These are phyloP conservation scores for Eubucco bourcierii DNA, from an alignment of 2,113 vertebrate genomes.

Conservation along the genomic window DNA sequence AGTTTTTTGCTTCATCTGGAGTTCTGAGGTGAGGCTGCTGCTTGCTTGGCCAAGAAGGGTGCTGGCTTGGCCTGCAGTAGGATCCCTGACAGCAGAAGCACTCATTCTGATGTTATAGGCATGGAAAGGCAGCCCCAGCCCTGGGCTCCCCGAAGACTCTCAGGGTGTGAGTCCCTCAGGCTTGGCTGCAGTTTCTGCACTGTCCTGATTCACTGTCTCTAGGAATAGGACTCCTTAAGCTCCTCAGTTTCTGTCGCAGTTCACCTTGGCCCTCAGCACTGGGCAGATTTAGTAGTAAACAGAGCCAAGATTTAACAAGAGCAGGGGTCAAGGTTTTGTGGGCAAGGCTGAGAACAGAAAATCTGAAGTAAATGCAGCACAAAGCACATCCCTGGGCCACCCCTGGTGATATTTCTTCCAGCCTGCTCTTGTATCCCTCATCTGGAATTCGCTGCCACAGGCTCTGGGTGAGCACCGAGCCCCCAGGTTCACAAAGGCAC, in stretches of 20 bases:
- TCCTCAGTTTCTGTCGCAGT: not conserved
- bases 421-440: not conserved
- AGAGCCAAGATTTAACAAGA: not conserved
- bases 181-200: not conserved
- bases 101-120: not conserved
- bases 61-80: not conserved
- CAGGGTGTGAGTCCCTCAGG: not conserved
- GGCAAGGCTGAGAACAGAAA: not conserved
- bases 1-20: not conserved
- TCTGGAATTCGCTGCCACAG: not conserved
- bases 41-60: not conserved
- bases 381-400: not conserved
- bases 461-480: accelerated
- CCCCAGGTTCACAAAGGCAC: not conserved
- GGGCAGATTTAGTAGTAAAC: not conserved
- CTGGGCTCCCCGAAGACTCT: not conserved
- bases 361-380: not conserved
- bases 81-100: not conserved
- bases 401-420: not conserved
- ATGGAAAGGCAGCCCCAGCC: not conserved
- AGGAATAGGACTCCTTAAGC: not conserved
- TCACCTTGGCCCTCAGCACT: not conserved
- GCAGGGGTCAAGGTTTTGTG: not conserved
- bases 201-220: not conserved
- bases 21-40: not conserved